Evolutionary conservation across 2,888 invertebrate species (phyloP).

Genomic region (Euclidia mi): DNA sequence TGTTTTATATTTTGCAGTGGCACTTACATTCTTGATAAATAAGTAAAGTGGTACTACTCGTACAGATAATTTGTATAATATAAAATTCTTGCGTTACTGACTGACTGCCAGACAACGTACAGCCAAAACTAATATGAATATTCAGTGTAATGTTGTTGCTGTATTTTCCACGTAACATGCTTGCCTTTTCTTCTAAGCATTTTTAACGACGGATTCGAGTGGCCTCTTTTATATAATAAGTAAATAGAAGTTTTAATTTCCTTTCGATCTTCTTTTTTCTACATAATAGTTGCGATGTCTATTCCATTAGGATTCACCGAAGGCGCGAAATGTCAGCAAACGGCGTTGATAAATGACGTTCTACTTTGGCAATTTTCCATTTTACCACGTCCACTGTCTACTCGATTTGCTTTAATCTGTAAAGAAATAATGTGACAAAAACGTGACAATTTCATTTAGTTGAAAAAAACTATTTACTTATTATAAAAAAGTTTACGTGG

Average conservation of each 20-base stretch:
- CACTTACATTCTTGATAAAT: too few species aligned
- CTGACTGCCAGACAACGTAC: too few species aligned
- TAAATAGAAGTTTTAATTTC: slow-evolving; percentile 23
- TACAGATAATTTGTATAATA: too few species aligned
- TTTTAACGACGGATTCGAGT: too few species aligned
- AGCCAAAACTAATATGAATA: too few species aligned
- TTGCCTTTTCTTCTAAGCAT: too few species aligned
- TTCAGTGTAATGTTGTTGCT: too few species aligned
- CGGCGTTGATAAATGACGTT: slow-evolving; percentile 78
- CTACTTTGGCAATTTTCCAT: slow-evolving; percentile 79
- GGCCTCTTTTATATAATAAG: too few species aligned
- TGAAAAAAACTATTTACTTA: slow-evolving; percentile 17
- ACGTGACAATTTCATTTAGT: slow-evolving; percentile 49
- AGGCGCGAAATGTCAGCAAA: slow-evolving; percentile 72
- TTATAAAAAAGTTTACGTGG: slow-evolving; percentile 30
- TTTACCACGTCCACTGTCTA: slow-evolving; percentile 65
- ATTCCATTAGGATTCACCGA: slow-evolving; percentile 71
- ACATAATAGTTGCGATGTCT: slow-evolving; percentile 57
- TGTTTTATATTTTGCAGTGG: too few species aligned
- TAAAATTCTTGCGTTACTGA: too few species aligned
- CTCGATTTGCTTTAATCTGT: slow-evolving; percentile 69
- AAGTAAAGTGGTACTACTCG: too few species aligned
- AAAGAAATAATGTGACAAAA: slow-evolving; percentile 60
- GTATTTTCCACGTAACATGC: too few species aligned
- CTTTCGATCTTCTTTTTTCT: slow-evolving; percentile 38